Base-by-base conservation (phyloP, 2,113 vertebrate genomes). In the Stigmatopora argus region DNA sequence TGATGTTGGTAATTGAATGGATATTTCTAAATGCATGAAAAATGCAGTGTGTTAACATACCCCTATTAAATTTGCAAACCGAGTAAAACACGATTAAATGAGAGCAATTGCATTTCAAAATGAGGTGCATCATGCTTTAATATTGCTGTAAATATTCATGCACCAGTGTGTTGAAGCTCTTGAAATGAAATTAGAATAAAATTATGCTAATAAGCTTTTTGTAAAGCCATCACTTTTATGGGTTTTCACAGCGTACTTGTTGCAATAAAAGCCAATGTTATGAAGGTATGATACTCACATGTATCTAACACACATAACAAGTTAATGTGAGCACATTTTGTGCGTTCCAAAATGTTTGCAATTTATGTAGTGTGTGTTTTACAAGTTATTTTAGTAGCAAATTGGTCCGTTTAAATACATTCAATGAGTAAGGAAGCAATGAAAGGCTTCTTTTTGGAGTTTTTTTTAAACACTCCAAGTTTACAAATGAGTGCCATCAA, bases 141-240 rank as follows among this genome's bases (percentile, higher is more conserved):
- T 23, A 19, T 53, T 14, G 21, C 21, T 26, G 51, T 53, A 53
- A 53, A 53, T 12, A 12, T 53, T 53, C 10, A 21, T 21, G 23
- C 51, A 53, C 51, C 21, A 23, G 19, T 23, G 12, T 23, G 51
- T 26, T 23, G 51, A 26, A 13, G 51, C 51, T 23, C 51, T 53
- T 53, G 21, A 53, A 53, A 53, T 23, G 19, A 53, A 53, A n/a
- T 51, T n/a, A 51, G 18, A 51, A 51, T n/a, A n/a, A 51, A 51
- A 51, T 51, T 51, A 51, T 51, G 18, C 48, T 51, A n/a, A 9
- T 51, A 51, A n/a, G 18, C 48, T 9, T 8, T n/a, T 51, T 51
- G n/a, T 51, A 15, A 49, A 19, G 18, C 19, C 4, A 53, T 53
- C 51, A 26, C 23, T 51, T 51, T 51, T 53, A 53, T 53, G 51